Base-by-base conservation (phyloP, 2,888 invertebrate species). In the Parnassius glacialis region DNA sequence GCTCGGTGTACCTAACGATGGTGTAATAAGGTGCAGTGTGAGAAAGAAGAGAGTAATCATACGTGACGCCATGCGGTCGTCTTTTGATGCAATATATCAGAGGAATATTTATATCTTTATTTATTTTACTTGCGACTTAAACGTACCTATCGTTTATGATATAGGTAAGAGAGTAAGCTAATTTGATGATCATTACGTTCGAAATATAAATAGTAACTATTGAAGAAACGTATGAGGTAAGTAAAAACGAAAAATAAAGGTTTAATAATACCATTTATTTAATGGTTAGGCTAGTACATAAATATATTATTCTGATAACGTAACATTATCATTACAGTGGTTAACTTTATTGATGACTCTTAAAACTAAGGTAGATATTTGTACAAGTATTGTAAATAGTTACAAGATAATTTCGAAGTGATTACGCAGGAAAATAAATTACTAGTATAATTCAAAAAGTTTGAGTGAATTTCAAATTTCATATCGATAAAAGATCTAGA, bases 221-320 rank as follows among this genome's bases (percentile, higher is more conserved):
- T 10, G 43, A 43, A 43, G 5, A 5, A 34, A 34, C 7, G 34
- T 34, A 7, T 34, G 34, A 34, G 34, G 34, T 34, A 34, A 34
- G 43, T 43, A 48, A 48, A 20, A 48, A 48, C 47, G 2, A 45
- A 34, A 34, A 34, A 45, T 12, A 54, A 13, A 45, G 47, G 47
- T 63, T 53, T 80, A 76, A 79, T 86, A 81, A 85, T 85, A 84
- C 84, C 83, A 83, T 87, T 90, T 89, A 90, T 88, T 87, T 52
- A 72, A 84, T 84, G 78, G 89, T 89, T 89, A 89, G 81, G 77
- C 84, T 85, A 84, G 79, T 83, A 85, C 82, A 88, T 86, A 88
- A 85, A 87, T 87, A 83, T 77, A 85, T 80, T 81, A 73, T 73
- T 74, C 83, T 76, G 79, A 79, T 76, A 79, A 73, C 71, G 76